phyloP scores from a whole-genome alignment of 2,797 vertebrate species.

The Gallinago nigripennis region DNA sequence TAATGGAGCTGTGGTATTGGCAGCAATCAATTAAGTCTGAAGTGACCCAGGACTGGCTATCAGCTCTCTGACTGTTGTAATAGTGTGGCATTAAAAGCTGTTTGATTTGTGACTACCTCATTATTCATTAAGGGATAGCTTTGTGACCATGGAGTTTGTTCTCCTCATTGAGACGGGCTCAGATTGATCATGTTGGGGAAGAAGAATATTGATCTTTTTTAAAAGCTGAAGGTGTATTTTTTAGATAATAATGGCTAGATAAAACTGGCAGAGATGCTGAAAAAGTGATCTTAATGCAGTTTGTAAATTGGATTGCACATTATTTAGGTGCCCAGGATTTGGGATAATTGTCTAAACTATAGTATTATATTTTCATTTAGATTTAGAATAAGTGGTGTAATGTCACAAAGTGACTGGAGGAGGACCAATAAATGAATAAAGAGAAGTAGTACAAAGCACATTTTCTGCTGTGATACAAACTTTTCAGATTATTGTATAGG shows the following conservation, averaged over 20 bases:
- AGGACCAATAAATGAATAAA: background rate
- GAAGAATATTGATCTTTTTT: conserved; percentile 17
- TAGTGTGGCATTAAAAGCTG: conserved; percentile 36
- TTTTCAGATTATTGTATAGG: background rate
- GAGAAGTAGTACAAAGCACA: background rate
- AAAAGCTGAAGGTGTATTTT: conserved; percentile 7
- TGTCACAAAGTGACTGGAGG: background rate
- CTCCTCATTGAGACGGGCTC: background rate
- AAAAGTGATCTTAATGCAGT: conserved; percentile 38
- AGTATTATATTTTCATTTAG: conserved; percentile 42
- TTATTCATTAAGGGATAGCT: conserved; percentile 23
- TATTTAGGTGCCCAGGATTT: background rate
- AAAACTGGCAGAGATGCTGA: conserved; percentile 22
- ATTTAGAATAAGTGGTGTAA: background rate
- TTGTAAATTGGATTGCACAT: conserved; percentile 24
- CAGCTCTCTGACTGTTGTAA: background rate
- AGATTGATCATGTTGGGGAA: background rate
- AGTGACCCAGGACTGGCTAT: background rate
- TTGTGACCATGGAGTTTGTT: background rate
- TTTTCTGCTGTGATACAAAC: background rate
- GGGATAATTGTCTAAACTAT: background rate
- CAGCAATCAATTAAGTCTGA: background rate
- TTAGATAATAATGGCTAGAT: background rate
- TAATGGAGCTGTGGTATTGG: background rate
- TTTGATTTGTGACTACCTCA: conserved; percentile 39